phyloP scores from a whole-genome alignment of 1,140 invertebrate genomes.

The Lysiphlebus fabarum region DNA sequence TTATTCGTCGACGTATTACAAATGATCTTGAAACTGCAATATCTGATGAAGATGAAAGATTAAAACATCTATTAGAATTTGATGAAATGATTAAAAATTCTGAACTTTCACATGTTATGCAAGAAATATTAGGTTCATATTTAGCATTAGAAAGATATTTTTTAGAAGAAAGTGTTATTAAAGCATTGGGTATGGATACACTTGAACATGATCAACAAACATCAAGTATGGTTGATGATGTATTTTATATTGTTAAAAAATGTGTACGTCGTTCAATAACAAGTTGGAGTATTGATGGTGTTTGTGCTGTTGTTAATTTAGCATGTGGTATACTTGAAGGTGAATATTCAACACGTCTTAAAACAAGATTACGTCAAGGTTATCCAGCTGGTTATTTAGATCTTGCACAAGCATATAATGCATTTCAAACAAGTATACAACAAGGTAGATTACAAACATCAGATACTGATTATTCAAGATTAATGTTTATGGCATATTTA shows the following conservation, averaged over 20 bases:
- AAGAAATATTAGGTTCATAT: slow-evolving; percentile 88
- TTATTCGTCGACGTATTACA: slow-evolving; percentile 76
- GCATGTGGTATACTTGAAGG: slow-evolving; percentile 84
- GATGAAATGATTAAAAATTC: slow-evolving; percentile 72
- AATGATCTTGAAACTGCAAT: slow-evolving; percentile 68
- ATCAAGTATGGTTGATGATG: slow-evolving; percentile 95
- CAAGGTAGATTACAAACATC: slow-evolving; percentile 77
- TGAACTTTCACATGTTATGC: slow-evolving; percentile 78
- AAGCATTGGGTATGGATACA: slow-evolving; percentile 86
- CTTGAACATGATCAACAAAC: slow-evolving; percentile 70
- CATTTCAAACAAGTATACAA: slow-evolving; percentile 76
- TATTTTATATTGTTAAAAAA: slow-evolving; percentile 97
- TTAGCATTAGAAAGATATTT: slow-evolving; percentile 93
- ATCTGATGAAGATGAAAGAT: slow-evolving; percentile 57
- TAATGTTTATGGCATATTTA: slow-evolving; percentile 78
- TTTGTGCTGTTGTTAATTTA: slow-evolving; percentile 96
- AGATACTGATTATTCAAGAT: slow-evolving; percentile 74
- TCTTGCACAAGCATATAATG: slow-evolving; percentile 74
- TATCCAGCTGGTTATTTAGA: slow-evolving; percentile 86
- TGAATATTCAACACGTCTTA: slow-evolving; percentile 76
- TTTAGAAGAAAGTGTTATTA: slow-evolving; percentile 91
- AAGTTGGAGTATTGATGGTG: slow-evolving; percentile 89
- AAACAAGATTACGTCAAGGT: slow-evolving; percentile 72
- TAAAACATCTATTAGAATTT: slow-evolving; percentile 59
- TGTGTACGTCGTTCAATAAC: slow-evolving; percentile 86